These are phyloP conservation scores for Thermophis baileyi DNA, from an alignment of 2,113 vertebrate genomes.

Conservation along the genomic window DNA sequence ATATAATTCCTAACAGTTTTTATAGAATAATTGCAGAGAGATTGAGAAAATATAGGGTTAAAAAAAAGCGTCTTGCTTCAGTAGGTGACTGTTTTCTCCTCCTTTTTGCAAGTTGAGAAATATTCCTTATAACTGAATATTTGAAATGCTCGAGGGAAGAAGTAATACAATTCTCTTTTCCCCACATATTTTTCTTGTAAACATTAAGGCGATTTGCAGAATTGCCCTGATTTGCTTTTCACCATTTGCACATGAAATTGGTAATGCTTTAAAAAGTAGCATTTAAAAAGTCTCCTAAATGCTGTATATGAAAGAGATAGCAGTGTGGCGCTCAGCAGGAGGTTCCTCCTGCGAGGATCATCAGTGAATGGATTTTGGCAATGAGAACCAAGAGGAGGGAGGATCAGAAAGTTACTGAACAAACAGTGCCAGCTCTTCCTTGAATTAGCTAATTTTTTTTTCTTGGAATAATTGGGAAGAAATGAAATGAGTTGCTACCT, in stretches of 20 bases:
- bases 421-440: not conserved
- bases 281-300: not conserved
- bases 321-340: not conserved
- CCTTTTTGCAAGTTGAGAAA: not conserved
- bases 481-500: not conserved
- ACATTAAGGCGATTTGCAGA: not conserved
- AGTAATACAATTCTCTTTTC: not conserved
- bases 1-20: not conserved
- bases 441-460: not conserved
- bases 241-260: not conserved
- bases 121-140: not conserved
- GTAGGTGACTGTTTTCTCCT: not conserved
- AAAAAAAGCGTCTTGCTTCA: not conserved
- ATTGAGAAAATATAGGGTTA: not conserved
- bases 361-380: not conserved
- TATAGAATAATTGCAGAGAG: not conserved
- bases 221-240: not conserved
- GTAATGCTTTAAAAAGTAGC: not conserved
- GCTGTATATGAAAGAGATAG: not conserved
- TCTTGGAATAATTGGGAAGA: not conserved
- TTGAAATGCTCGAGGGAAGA: not conserved
- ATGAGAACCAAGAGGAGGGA: not conserved
- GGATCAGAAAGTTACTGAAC: not conserved
- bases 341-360: not conserved
- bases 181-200: not conserved